Percentiles rank a stretch among this genome's conserved stretches.
Conservation (phyloP, 35 echinoderm and acorn worm genomes). For the Hemicentrotus pulcherrimus region DNA sequence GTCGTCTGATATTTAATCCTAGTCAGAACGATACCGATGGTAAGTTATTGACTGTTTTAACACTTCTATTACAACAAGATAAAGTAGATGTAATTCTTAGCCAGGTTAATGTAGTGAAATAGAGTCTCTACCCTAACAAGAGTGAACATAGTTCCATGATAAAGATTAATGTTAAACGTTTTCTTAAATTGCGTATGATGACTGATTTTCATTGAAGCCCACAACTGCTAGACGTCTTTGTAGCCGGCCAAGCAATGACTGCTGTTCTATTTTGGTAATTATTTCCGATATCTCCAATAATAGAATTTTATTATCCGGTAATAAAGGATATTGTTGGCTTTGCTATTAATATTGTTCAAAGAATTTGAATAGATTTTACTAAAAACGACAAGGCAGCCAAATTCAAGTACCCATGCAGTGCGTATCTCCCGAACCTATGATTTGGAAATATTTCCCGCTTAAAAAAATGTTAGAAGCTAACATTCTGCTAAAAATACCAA, state of each 20-base stretch:
- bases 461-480: not conserved
- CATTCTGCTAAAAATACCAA: too few relatives aligned
- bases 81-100: not conserved
- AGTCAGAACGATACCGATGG: conserved; percentile 95
- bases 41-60: conserved; percentile 33
- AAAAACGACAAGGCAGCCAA: too few relatives aligned
- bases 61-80: not conserved
- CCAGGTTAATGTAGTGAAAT: too few relatives aligned
- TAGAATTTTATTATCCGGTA: conserved; percentile 9
- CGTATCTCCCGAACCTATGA: not conserved
- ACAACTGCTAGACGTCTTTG: not conserved
- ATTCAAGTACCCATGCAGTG: not conserved
- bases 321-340: not conserved
- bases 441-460: not conserved
- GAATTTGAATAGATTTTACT: too few relatives aligned
- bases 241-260: not conserved
- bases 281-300: not conserved
- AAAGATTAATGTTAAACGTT: not conserved
- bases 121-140: too few relatives aligned
- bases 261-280: not conserved
- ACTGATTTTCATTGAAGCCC: not conserved
- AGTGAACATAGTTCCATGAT: not conserved
- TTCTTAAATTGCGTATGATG: not conserved
- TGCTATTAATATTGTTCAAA: too few relatives aligned
- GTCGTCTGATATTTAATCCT: conserved; percentile 80